phyloP scores from a whole-genome alignment of 2,113 vertebrate species.

The Manacus vitellinus region DNA sequence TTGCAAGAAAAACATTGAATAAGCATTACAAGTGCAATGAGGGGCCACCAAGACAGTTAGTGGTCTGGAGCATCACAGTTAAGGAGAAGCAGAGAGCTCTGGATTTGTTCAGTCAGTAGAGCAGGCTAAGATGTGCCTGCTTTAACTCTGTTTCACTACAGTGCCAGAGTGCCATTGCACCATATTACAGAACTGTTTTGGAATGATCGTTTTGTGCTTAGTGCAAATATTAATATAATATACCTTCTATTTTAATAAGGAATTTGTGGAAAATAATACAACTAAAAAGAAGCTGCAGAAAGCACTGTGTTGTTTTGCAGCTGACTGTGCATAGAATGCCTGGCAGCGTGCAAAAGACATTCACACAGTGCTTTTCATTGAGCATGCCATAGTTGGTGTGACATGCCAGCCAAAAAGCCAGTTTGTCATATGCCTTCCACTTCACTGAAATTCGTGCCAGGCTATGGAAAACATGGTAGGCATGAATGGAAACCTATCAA shows the following conservation, averaged over 20 bases:
- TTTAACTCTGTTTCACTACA: background rate
- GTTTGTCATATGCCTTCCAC: conserved; percentile 45
- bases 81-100: background rate
- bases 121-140: background rate
- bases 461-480: conserved; percentile 62
- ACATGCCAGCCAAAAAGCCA: conserved; percentile 27
- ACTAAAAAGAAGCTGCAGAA: background rate
- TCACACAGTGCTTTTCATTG: conserved; percentile 17
- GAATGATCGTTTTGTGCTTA: background rate
- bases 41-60: fast-evolving
- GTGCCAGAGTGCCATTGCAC: background rate
- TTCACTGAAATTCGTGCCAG: conserved; percentile 44
- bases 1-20: background rate
- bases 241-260: background rate
- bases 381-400: conserved; percentile 42
- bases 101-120: background rate
- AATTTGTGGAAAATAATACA: background rate
- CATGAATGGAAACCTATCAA: conserved; percentile 56
- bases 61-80: background rate
- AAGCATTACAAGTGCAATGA: background rate
- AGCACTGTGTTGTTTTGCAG: background rate
- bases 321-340: background rate
- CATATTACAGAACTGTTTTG: background rate
- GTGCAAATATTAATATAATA: background rate
- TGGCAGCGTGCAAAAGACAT: conserved; percentile 37